Percentiles rank a stretch among this genome's conserved stretches.
Conservation (phyloP, 2,113 vertebrate species). For the Chiloscyllium plagiosum region DNA sequence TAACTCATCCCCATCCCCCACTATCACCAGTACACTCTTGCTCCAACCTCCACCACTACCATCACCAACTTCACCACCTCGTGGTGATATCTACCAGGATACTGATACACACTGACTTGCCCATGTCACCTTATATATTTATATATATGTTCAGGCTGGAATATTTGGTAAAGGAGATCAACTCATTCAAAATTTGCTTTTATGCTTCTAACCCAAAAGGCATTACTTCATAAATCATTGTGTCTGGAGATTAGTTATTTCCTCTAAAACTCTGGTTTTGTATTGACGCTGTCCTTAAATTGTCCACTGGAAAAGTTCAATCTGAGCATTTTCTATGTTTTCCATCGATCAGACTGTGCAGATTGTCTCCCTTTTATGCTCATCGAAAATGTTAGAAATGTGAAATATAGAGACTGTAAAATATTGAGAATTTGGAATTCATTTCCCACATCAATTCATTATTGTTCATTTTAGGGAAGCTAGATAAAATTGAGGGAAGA, state of each 20-base stretch:
- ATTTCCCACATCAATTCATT: not conserved
- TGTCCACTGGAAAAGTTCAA: not conserved
- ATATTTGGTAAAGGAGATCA: not conserved
- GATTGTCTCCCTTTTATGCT: too few relatives aligned
- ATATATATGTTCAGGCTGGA: not conserved
- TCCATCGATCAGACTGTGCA: not conserved
- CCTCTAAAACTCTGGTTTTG: not conserved
- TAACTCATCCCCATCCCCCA: not conserved
- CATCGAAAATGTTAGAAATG: not conserved
- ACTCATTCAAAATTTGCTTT: not conserved
- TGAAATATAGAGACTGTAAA: not conserved
- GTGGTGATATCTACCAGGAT: too few relatives aligned
- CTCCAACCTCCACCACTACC: too few relatives aligned
- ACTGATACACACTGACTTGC: not conserved
- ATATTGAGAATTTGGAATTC: not conserved
- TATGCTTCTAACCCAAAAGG: not conserved
- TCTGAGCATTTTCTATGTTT: not conserved
- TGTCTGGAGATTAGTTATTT: not conserved
- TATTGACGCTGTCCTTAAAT: not conserved
- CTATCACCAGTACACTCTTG: too few relatives aligned
- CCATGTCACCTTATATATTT: not conserved
- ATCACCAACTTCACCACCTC: not conserved
- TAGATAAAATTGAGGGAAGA: not conserved
- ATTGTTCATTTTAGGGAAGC: not conserved
- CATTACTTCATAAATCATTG: not conserved